Evolutionary conservation across 1,140 invertebrate species (phyloP), one percentile per base, ranked within the genome.

Genomic region (Arion vulgaris): DNA sequence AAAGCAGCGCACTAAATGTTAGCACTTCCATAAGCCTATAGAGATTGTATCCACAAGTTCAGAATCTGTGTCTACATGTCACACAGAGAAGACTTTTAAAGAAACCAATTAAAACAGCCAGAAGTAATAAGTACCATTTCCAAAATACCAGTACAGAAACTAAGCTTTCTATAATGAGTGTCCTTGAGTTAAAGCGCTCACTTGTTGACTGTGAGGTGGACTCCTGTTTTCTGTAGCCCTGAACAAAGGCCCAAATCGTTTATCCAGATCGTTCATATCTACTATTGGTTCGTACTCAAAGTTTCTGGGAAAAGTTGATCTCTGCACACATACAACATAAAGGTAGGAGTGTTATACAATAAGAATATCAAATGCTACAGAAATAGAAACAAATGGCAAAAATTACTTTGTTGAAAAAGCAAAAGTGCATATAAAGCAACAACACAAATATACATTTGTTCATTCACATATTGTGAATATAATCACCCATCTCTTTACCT

Each of bases 241-340:
- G 28, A 38, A 72, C 39, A 71, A 32, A n/a, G 26, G 78, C 5
- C 62, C 68, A 53, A 81, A 81, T 2, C 80, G 57, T 38, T 81
- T 19, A 36, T 81, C 80, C 32, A 81, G 71, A 49, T 81, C 80
- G 17, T 38, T 53, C 23, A 81, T 53, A 74, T 81, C 71, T 74
- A 81, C 71, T 5, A 81, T 81, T 13, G 80, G 80, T 36, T 81
- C 80, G 34, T 81, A 81, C 32, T 81, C 80, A 62, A 15, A 81
- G 13, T 2, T 71, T n/a, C 32, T 36, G 45, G 39, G 23, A 32
- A 28, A 76, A 49, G 49, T 1, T 32, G 45, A 28, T 26, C 7
- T 45, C 51, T 49, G 45, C 32, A 57, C 74, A 76, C 62, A 57
- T 26, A 76, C 41, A 49, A 73, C 38, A 73, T 39, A 41, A 34